These are phyloP conservation scores for Artemia franciscana DNA, from an alignment of 1,140 invertebrate species.

Conservation along the genomic window DNA sequence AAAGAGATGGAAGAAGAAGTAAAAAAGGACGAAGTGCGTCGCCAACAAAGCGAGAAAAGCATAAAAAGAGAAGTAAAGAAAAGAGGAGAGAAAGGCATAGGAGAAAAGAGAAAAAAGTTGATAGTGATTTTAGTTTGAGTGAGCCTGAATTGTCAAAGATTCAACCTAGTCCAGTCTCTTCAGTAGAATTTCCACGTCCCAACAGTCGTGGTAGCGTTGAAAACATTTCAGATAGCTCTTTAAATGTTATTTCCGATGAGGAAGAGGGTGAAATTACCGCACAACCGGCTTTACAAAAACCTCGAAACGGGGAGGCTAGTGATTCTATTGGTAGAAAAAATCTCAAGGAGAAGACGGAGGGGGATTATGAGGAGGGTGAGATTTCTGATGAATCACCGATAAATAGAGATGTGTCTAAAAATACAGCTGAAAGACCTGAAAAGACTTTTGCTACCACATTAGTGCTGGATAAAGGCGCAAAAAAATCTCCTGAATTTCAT, in stretches of 20 bases:
- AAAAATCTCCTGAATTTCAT: neutral
- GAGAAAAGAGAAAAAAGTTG: conserved; percentile 5
- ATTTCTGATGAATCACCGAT: conserved; percentile 5
- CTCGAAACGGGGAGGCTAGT: too few species aligned
- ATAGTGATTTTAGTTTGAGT: neutral
- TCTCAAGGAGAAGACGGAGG: conserved; percentile 1
- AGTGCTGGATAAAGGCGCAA: neutral
- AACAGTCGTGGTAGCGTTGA: neutral
- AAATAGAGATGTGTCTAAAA: too few species aligned
- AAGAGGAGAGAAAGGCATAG: conserved; percentile 10
- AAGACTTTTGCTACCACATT: neutral
- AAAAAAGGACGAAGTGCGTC: conserved; percentile 13
- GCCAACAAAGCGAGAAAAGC: conserved; percentile 18
- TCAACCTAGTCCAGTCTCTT: neutral
- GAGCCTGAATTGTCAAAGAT: neutral
- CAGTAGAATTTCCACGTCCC: neutral
- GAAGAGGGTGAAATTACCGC: neutral
- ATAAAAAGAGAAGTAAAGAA: conserved; percentile 10
- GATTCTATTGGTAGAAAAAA: neutral
- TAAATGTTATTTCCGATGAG: neutral
- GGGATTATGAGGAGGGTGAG: conserved; percentile 9
- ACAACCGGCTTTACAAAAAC: neutral
- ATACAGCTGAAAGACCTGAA: neutral
- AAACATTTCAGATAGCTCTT: neutral
- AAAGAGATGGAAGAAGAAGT: conserved; percentile 17